A percentile compares a stretch with the other conserved stretches of the same genome.
Evolutionary conservation across 1,140 invertebrate genomes (phyloP).

Genomic region (Augochlora pura): DNA sequence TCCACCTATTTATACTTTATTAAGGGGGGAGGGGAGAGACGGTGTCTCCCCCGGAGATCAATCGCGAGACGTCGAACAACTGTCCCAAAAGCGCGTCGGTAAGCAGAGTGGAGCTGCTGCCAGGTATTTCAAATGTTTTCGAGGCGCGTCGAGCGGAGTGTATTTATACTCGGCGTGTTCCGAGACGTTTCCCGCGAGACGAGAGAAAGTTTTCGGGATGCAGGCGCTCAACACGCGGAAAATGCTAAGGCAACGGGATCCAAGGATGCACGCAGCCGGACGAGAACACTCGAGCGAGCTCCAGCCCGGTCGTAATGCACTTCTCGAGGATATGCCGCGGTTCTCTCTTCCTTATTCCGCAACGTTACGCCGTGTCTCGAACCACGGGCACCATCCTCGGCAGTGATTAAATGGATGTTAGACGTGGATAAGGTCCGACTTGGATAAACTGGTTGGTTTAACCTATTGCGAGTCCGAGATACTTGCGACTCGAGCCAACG

Average conservation of each 20-base stretch:
- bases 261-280: constrained; percentile 15
- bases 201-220: constrained; percentile 25
- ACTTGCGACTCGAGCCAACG: too few species aligned
- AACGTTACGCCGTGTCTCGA: constrained; percentile 3
- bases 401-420: constrained; percentile 11
- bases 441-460: background rate
- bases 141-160: background rate
- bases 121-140: constrained; percentile 25
- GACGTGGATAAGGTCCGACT: background rate
- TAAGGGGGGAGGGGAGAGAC: too few species aligned
- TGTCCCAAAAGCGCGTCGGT: background rate
- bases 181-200: constrained; percentile 20
- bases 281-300: constrained; percentile 51
- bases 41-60: background rate
- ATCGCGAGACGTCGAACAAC: background rate
- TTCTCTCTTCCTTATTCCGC: constrained; percentile 34
- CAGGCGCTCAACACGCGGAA: constrained; percentile 42
- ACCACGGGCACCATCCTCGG: background rate
- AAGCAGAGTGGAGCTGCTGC: background rate
- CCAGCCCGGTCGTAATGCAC: constrained; percentile 46
- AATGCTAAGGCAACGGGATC: constrained; percentile 47
- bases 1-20: too few species aligned
- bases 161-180: constrained; percentile 19
- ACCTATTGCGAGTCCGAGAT: background rate
- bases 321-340: constrained; percentile 36